Evolutionary conservation across 2,797 vertebrate species (phyloP).

Genomic region (Poeciliopsis turneri): DNA sequence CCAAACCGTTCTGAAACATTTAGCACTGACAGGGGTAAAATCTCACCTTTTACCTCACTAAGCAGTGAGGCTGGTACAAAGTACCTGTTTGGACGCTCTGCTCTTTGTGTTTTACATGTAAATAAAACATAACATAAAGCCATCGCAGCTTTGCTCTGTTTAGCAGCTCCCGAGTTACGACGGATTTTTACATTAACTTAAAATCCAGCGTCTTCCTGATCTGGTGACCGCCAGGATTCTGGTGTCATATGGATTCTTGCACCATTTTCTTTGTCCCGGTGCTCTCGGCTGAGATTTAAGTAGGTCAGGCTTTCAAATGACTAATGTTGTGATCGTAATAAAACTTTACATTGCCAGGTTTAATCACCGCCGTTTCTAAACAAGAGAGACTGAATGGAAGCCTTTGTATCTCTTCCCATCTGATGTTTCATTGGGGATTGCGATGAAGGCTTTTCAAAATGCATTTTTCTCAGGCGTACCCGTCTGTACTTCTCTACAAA

Average conservation of each 20-base stretch:
- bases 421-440: neutral
- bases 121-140: constrained; percentile 1
- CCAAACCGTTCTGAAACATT: neutral
- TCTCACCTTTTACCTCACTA: neutral
- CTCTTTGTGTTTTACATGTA: neutral
- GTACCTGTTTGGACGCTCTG: neutral
- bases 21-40: neutral
- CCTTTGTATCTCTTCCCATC: neutral
- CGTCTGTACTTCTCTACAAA: neutral
- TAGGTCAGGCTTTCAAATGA: neutral
- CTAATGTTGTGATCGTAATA: neutral
- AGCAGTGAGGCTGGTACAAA: neutral
- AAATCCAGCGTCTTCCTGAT: constrained; percentile 11
- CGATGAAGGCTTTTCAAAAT: neutral
- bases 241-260: neutral
- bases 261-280: neutral
- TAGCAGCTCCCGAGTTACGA: neutral
- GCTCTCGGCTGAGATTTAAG: neutral
- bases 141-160: neutral
- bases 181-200: neutral
- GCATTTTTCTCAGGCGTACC: neutral
- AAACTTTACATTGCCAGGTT: neutral
- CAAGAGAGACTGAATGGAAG: neutral
- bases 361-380: neutral
- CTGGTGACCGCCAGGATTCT: neutral